A percentile compares a stretch with the other conserved stretches of the same genome.
Conservation (phyloP, 2,797 vertebrate species). For the Telmatherina bonti region DNA sequence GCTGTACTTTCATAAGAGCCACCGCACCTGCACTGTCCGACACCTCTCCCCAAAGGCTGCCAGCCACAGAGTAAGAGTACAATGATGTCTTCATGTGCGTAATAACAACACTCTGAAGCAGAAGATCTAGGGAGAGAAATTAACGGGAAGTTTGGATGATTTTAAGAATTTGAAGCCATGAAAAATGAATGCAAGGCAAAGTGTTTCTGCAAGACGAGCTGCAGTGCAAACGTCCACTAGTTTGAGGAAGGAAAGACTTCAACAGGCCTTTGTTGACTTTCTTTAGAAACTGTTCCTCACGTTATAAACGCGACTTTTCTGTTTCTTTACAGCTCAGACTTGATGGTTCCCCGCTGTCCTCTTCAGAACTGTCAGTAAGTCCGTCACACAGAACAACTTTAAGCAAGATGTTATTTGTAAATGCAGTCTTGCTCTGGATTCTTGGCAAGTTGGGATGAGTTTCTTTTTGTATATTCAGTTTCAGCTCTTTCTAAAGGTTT, state of each 20-base stretch:
- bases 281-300: background rate
- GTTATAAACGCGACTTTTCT: background rate
- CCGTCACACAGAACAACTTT: background rate
- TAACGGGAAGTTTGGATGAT: background rate
- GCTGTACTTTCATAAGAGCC: conserved; percentile 89
- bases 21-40: conserved; percentile 82
- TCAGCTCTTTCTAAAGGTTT: background rate
- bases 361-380: conserved; percentile 89
- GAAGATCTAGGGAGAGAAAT: background rate
- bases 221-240: too few relatives aligned
- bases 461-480: background rate
- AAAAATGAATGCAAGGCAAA: too few relatives aligned
- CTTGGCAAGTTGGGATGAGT: background rate
- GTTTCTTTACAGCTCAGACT: conserved; percentile 85
- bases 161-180: too few relatives aligned
- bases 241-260: background rate
- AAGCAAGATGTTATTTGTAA: background rate
- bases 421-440: background rate
- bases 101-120: too few relatives aligned
- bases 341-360: conserved; percentile 85
- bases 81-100: background rate
- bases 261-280: background rate
- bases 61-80: conserved; percentile 75
- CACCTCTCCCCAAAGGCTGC: conserved; percentile 89
- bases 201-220: too few relatives aligned